Evolutionary conservation across 2,797 vertebrate species (phyloP), one percentile per base, ranked within the genome.

Genomic region (Euthynnus affinis): DNA sequence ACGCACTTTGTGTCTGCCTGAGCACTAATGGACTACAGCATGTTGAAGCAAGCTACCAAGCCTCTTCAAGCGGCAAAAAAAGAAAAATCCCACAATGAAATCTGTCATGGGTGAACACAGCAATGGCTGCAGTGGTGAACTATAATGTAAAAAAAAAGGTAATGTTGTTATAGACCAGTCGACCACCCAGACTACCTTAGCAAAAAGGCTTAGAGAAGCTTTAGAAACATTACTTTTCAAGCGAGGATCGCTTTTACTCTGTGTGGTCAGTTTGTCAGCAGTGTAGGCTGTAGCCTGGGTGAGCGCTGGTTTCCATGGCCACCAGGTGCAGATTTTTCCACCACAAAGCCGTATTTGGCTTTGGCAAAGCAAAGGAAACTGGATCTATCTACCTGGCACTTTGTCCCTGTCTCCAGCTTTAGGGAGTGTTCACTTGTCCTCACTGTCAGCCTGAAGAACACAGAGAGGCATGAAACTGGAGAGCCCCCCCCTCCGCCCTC

Each of bases 321-420:
- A 93, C 92, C 93, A 94, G 94, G 93, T 94, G 91, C 93, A 93
- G 91, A 91, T 93, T 92, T 93, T 89, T 91, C 82, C 81, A 88
- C 82, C 90, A 93, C 91, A 94, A 93, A 92, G 91, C 79, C 37
- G 78, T 81, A 89, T 89, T 93, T 91, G 89, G 91, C 87, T 65
- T 78, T 57, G 78, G 87, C 89, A 59, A 74, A 78, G 87, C 89
- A 59, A 74, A 81, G 85, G 94, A 94, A 94, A 94, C 86, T 63
- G 78, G 92, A 95, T 95, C 90, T 71, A 59, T 84, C 87, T 89
- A 88, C 89, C 88, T 94, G 88, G 92, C 90, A 94, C 91, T 93
- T 90, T 89, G 86, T 93, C 87, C 89, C 86, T 44, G 79, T 88
- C 90, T 89, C 80, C 87, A 88, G 87, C 90, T 91, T 87, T 80